phyloP scores from a whole-genome alignment of 2,888 invertebrate species.

The Troides helena region DNA sequence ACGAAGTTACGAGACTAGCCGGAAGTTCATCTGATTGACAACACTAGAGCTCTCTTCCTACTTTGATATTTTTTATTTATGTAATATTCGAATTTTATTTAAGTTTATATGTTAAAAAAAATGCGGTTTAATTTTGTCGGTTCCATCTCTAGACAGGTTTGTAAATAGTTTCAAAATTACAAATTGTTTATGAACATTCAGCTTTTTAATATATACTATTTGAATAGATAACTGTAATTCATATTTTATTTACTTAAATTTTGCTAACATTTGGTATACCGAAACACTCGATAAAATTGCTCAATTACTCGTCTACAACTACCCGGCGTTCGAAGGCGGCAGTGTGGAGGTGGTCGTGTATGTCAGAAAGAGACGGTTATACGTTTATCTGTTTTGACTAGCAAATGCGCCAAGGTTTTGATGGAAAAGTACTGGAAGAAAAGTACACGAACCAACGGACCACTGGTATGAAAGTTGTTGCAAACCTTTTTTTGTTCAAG shows the following conservation, averaged over 20 bases:
- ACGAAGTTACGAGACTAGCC: no score
- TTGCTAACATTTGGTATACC: conserved; percentile 25
- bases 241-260: neutral
- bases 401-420: conserved; percentile 46
- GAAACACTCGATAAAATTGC: conserved; percentile 26
- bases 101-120: neutral
- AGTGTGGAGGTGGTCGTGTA: conserved; percentile 4
- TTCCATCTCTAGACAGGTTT: neutral
- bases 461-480: conserved; percentile 40
- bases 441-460: conserved; percentile 49
- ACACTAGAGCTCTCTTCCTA: no score
- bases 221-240: neutral
- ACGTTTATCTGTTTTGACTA: conserved; percentile 43
- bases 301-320: conserved; percentile 31
- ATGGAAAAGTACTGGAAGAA: conserved; percentile 71
- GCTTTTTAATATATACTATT: neutral
- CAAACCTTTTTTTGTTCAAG: conserved; percentile 47
- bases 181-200: neutral
- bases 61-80: no score
- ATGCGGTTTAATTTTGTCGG: neutral
- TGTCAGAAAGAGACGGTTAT: conserved; percentile 43
- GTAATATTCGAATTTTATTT: no score
- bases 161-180: neutral
- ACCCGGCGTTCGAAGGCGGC: conserved; percentile 17
- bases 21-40: no score